These are phyloP conservation scores for Pelvicachromis taeniatus DNA, from an alignment of 2,113 vertebrate genomes.

Conservation along the genomic window DNA sequence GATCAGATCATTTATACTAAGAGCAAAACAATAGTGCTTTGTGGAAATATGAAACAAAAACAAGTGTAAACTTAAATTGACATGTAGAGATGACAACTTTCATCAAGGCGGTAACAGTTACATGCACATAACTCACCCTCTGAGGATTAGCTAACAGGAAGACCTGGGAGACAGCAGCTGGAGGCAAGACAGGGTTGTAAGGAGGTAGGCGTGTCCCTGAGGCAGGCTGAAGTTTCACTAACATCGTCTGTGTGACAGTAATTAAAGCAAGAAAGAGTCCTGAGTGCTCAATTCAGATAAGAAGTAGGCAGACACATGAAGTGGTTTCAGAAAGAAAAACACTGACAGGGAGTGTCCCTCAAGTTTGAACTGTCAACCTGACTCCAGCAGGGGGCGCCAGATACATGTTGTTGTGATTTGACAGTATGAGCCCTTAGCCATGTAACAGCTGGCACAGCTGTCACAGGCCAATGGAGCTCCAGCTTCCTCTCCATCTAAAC, in stretches of 20 bases:
- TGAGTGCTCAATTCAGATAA: neutral
- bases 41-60: neutral
- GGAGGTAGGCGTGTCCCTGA: slow-evolving; percentile 77
- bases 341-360: neutral
- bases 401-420: neutral
- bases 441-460: neutral
- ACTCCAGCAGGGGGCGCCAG: neutral
- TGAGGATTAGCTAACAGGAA: slow-evolving; percentile 83
- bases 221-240: slow-evolving; percentile 80
- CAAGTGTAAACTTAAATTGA: neutral
- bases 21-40: neutral
- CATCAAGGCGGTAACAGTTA: neutral
- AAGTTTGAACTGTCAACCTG: neutral
- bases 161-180: slow-evolving; percentile 80
- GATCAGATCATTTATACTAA: neutral
- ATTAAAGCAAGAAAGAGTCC: neutral
- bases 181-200: slow-evolving; percentile 81
- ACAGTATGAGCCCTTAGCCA: fast-evolving
- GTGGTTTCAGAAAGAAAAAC: neutral
- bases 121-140: slow-evolving; percentile 63
- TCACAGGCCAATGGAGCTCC: neutral
- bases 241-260: slow-evolving; percentile 71
- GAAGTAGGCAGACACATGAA: neutral
- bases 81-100: neutral
- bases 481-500: neutral